phyloP scores from a whole-genome alignment of 2,113 vertebrate species.

The Raja brachyura region DNA sequence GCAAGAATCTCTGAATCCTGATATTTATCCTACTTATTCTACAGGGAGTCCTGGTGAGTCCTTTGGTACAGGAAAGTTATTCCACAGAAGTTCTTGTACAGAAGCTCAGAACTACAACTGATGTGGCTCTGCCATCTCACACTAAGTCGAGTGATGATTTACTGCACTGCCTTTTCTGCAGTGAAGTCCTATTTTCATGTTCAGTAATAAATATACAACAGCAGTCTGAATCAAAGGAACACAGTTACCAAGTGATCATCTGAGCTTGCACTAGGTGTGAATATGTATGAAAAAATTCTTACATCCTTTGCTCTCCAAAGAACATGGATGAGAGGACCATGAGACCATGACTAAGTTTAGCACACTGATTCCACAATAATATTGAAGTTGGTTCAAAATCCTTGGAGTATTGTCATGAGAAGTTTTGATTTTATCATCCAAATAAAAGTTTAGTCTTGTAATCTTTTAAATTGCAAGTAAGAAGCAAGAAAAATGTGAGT shows the following conservation, averaged over 20 bases:
- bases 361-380: neutral
- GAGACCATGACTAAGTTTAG: neutral
- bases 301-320: neutral
- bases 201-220: neutral
- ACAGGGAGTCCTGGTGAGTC: neutral
- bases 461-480: neutral
- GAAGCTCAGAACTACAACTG: neutral
- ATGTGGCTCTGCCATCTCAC: neutral
- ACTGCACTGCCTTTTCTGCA: neutral
- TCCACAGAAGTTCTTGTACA: neutral
- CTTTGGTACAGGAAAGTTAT: neutral
- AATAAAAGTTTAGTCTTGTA: too few relatives aligned
- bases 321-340: neutral
- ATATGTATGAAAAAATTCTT: neutral
- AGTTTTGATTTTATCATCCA: neutral
- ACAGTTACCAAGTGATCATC: neutral
- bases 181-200: neutral
- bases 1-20: too few relatives aligned
- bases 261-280: neutral
- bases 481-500: neutral
- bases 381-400: neutral
- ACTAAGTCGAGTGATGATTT: neutral
- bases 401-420: neutral
- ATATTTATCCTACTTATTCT: too few relatives aligned
- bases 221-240: neutral